Base-by-base conservation (phyloP, 2,888 invertebrate genomes). In the Cenopis cana region DNA sequence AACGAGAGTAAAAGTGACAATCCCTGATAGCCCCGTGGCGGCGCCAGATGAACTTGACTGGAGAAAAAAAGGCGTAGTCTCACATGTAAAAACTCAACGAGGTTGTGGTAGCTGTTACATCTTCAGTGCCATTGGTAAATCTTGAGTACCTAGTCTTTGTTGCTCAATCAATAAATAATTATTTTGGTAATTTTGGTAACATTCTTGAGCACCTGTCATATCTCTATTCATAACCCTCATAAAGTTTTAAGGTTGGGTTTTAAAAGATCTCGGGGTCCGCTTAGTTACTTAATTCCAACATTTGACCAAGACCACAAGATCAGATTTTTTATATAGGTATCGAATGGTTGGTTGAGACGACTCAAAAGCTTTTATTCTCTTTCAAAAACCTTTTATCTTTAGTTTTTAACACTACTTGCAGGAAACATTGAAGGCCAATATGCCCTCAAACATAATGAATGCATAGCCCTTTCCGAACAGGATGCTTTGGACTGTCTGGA, bases 61-160 rank as follows among this genome's bases (percentile, higher is more conserved):
- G 56, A 29, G 56, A 0, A 33, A 56, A 17, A 8, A 49, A 14
- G 46, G 55, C 2, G 46, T 56, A 18, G 56, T 66, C 2, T 33
- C 66, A 2, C 66, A 24, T 33, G 94, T 97, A 18, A 97, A 97
- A 84, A 95, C 97, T 89, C 97, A 98, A 91, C 96, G 95, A 62
- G 92, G 93, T 72, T 97, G 97, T 82, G 97, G 97, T 49, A 96
- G 96, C 3, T 97, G 97, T 90, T 98, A 97, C 97, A 94, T 97
- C 59, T 77, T 77, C 36, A 70, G 75, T 9, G 52, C 73, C 24
- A 52, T 65, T 12, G 75, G 76, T n/a, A n/a, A n/a, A n/a, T n/a
- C n/a, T n/a, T n/a, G n/a, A n/a, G n/a, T n/a, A n/a, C 11, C 18
- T 10, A 11, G 8, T 14, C 11, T n/a, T 57, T 3, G 6, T 33